phyloP scores from a whole-genome alignment of 2,888 invertebrate genomes.

The Germaria angustata region DNA sequence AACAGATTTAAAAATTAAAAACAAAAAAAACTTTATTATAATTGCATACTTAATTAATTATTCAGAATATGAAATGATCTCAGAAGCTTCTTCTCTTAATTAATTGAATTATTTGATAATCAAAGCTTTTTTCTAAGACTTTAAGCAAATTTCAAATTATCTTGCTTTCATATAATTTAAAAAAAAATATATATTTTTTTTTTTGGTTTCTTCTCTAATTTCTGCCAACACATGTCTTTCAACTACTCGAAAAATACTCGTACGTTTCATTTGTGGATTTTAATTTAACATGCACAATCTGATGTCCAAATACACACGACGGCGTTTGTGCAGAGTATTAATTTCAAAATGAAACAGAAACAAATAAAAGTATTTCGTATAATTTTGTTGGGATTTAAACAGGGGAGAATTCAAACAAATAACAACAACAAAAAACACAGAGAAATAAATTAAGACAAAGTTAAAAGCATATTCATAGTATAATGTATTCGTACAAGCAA shows the following conservation, averaged over 20 bases:
- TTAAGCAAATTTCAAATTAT: neutral
- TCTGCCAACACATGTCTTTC: neutral
- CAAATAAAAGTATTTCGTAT: slow-evolving; percentile 27
- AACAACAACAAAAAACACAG: slow-evolving; percentile 11
- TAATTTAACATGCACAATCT: slow-evolving; percentile 65
- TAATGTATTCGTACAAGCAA: slow-evolving; percentile 31
- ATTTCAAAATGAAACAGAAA: slow-evolving; percentile 53
- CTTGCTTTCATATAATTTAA: neutral
- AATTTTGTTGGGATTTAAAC: slow-evolving; percentile 20
- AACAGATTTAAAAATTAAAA: too few species aligned
- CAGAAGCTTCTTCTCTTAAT: neutral
- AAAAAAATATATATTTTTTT: too few species aligned
- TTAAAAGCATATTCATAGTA: neutral
- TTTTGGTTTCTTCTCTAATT: neutral
- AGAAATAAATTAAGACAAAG: slow-evolving; percentile 29
- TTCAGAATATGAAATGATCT: neutral
- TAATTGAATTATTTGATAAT: neutral
- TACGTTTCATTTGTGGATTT: slow-evolving; percentile 36
- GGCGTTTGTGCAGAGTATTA: slow-evolving; percentile 68
- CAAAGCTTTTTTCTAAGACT: neutral
- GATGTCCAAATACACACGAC: slow-evolving; percentile 35
- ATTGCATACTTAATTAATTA: too few species aligned
- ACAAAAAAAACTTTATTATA: too few species aligned
- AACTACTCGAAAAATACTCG: too few species aligned
- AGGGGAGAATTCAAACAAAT: slow-evolving; percentile 33